Evolutionary conservation across 2,113 vertebrate genomes (phyloP).

Genomic region (Montifringilla adamsi): DNA sequence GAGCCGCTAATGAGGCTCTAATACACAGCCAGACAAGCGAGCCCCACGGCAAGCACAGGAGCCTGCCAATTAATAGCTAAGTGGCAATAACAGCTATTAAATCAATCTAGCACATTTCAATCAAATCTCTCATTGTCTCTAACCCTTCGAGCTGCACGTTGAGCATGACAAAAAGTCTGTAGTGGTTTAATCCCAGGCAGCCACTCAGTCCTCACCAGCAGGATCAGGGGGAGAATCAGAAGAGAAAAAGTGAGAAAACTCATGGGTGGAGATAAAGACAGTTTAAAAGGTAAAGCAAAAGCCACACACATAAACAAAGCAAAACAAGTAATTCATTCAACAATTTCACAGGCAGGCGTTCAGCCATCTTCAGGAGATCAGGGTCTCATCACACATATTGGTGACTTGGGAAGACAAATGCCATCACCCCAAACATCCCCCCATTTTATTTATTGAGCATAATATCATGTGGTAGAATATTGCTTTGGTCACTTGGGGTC

Average conservation of each 20-base stretch:
- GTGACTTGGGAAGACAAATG: not conserved
- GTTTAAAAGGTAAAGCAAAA: not conserved
- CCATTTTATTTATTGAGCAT: not conserved
- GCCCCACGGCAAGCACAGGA: not conserved
- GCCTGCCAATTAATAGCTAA: not conserved
- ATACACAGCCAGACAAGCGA: not conserved
- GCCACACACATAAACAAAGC: not conserved
- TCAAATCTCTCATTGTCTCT: not conserved
- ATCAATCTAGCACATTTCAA: not conserved
- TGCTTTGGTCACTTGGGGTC: not conserved
- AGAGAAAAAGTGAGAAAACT: not conserved
- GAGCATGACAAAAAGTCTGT: not conserved
- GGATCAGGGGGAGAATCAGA: not conserved
- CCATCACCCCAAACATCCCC: not conserved
- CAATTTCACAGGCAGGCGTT: not conserved
- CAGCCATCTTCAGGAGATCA: not conserved
- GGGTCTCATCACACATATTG: not conserved
- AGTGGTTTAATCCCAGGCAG: not conserved
- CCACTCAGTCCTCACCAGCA: not conserved
- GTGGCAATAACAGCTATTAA: not conserved
- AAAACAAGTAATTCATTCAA: not conserved
- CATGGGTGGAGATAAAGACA: no score
- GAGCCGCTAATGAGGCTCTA: not conserved
- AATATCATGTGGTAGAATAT: not conserved
- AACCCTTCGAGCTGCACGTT: fast-evolving